Conservation (phyloP, 2,888 invertebrate genomes). For the Ditula angustiorana region DNA sequence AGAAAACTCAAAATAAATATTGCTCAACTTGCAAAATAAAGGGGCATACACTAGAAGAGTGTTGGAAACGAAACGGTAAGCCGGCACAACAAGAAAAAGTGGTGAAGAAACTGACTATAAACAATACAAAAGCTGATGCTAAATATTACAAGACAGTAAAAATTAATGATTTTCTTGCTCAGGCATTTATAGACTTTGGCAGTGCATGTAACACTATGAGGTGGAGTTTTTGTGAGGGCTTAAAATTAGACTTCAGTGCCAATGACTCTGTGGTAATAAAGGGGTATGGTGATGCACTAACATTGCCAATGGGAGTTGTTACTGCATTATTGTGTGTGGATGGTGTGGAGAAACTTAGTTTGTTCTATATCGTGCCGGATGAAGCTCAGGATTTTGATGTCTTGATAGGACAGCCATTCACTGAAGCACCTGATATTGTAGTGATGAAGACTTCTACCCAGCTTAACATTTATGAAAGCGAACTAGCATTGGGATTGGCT, state of each 20-base stretch:
- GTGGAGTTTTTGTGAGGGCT: constrained; percentile 12
- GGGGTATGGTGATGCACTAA: constrained; percentile 38
- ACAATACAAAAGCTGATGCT: constrained; percentile 15
- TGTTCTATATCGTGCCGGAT: constrained; percentile 38
- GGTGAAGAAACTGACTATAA: constrained; percentile 12
- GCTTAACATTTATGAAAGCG: constrained; percentile 33
- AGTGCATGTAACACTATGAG: constrained; percentile 34
- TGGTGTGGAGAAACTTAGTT: constrained; percentile 27
- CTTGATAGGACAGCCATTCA: constrained; percentile 35
- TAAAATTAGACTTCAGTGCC: not conserved
- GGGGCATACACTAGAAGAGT: constrained; percentile 32
- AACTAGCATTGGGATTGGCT: constrained; percentile 5
- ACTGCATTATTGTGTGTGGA: constrained; percentile 29
- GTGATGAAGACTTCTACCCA: constrained; percentile 37
- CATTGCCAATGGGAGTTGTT: constrained; percentile 18
- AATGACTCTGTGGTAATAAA: constrained; percentile 25
- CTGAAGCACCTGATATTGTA: constrained; percentile 33
- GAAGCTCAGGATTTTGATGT: constrained; percentile 31
- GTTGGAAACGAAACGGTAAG: not conserved
- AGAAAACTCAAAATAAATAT: constrained; percentile 4
- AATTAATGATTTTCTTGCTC: constrained; percentile 17
- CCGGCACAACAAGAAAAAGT: not conserved
- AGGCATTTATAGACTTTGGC: constrained; percentile 41
- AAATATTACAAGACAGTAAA: constrained; percentile 38
- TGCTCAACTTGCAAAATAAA: constrained; percentile 23